Conservation (phyloP, 35 echinoderm and acorn worm genomes). For the Amphiura filiformis region DNA sequence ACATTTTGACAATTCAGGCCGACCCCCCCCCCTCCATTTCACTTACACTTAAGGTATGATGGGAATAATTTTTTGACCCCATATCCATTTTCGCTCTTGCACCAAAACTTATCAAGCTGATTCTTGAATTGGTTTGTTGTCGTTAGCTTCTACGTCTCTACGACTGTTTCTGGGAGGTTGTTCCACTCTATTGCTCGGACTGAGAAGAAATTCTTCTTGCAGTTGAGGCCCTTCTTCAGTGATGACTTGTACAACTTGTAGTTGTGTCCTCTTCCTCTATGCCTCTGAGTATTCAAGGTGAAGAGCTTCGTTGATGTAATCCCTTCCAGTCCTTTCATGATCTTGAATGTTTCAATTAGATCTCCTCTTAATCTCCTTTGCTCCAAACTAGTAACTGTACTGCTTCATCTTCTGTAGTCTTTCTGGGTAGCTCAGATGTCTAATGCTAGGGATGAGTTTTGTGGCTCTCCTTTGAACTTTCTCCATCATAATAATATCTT, state of each 20-base stretch:
- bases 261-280: background rate
- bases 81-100: background rate
- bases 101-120: background rate
- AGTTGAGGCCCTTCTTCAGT: background rate
- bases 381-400: conserved; percentile 1
- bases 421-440: conserved; percentile 7
- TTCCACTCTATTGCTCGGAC: background rate
- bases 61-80: background rate
- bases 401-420: background rate
- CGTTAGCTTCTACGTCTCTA: background rate
- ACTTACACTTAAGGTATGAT: too few species aligned
- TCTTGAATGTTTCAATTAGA: background rate
- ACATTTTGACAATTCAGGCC: too few species aligned
- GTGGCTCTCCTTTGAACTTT: conserved; percentile 9
- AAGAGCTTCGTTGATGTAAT: background rate
- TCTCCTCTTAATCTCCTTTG: background rate
- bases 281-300: background rate
- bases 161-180: background rate
- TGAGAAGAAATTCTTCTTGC: conserved; percentile 5
- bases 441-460: conserved; percentile 10
- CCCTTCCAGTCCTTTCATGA: background rate
- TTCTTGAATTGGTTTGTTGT: background rate
- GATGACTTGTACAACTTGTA: conserved; percentile 1
- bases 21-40: too few species aligned
- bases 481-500: background rate